Percentiles rank a stretch among this genome's conserved stretches.
Evolutionary conservation across 2,113 vertebrate species (phyloP).

Genomic region (Diphyllodes magnificus): DNA sequence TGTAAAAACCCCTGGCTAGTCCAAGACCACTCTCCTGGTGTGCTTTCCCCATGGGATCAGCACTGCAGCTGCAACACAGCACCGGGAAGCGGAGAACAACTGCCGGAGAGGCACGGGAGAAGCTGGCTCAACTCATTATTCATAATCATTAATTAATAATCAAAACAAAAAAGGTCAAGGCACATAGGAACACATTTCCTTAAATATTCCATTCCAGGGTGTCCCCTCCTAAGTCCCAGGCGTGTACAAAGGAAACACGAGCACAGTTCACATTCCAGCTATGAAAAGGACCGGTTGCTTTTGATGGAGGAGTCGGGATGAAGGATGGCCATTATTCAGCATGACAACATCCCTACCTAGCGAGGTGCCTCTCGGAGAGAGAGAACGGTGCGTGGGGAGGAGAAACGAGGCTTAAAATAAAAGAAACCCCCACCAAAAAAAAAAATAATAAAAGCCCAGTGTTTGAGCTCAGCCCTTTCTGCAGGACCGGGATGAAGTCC

Average conservation of each 20-base stretch:
- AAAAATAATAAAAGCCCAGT: not conserved
- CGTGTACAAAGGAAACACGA: not conserved
- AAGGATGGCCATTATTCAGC: not conserved
- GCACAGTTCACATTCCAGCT: not conserved
- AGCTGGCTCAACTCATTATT: not conserved
- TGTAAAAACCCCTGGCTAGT: not conserved
- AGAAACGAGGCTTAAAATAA: not conserved
- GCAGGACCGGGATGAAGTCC: not conserved
- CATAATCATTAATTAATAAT: not conserved
- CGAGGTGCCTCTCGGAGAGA: not conserved
- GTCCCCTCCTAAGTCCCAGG: not conserved
- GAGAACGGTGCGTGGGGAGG: not conserved
- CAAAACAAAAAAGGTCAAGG: not conserved
- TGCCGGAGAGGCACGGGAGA: not conserved
- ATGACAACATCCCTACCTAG: not conserved
- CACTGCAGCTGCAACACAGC: rapidly evolving
- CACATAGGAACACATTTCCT: not conserved
- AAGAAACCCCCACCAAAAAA: not conserved
- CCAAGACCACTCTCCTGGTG: not conserved
- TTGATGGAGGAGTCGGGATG: not conserved
- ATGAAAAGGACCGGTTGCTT: not conserved
- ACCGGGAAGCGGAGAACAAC: not conserved
- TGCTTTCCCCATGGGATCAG: not conserved
- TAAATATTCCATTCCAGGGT: not conserved
- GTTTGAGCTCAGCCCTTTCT: not conserved